A percentile compares a stretch with the other conserved stretches of the same genome.
Conservation (phyloP, 2,888 invertebrate genomes). For the Calameuta pallipes region DNA sequence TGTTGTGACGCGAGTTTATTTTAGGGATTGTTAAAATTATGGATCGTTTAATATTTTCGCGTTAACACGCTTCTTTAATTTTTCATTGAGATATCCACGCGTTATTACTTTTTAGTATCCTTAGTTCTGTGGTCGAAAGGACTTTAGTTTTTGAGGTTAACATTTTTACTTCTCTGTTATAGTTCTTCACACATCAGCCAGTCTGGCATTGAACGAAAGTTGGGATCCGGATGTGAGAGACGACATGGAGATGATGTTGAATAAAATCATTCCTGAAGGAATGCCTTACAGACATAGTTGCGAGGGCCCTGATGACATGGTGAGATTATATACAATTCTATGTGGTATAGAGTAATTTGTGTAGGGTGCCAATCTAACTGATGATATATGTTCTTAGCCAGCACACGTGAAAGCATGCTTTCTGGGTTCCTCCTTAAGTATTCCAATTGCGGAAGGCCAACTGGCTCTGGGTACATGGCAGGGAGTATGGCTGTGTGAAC, state of each 20-base stretch:
- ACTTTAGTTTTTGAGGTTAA: not conserved
- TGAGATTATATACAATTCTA: constrained; percentile 66
- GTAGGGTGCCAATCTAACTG: not conserved
- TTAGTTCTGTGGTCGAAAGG: not conserved
- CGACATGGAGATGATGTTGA: constrained; percentile 99
- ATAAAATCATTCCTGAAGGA: constrained; percentile 98
- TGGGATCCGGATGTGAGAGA: constrained; percentile 98
- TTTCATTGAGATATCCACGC: not conserved
- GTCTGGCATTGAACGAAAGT: constrained; percentile 96
- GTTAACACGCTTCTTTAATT: not conserved
- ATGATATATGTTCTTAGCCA: constrained; percentile 74
- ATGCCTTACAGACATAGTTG: constrained; percentile 95
- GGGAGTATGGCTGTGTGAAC: constrained; percentile 98
- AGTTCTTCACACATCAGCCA: constrained; percentile 98
- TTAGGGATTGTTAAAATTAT: not conserved
- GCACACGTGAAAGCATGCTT: constrained; percentile 98
- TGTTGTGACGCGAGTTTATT: not conserved
- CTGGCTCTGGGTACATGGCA: constrained; percentile 97
- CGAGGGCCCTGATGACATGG: constrained; percentile 99
- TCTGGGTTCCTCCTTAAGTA: constrained; percentile 93
- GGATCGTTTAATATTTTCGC: not conserved
- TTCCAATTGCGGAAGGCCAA: constrained; percentile 96
- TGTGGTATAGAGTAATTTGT: not conserved
- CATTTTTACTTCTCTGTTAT: not conserved
- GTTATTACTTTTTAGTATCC: not conserved